A percentile compares a stretch with the other conserved stretches of the same genome.
Evolutionary conservation across 1,140 invertebrate species (phyloP).

Genomic region (Spodoptera frugiperda): DNA sequence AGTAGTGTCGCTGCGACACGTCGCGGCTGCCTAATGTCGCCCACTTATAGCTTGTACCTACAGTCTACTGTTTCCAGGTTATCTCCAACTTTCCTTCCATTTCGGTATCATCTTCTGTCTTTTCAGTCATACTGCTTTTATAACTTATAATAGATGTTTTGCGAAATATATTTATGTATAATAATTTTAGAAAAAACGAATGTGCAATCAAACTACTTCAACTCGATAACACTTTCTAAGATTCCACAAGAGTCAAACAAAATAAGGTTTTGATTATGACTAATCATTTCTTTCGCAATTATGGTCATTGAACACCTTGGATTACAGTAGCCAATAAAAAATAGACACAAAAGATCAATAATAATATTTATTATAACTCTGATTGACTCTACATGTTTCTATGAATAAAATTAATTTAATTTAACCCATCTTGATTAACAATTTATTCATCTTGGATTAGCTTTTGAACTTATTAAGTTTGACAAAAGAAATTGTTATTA

Average conservation of each 20-base stretch:
- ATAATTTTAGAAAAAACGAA: too few species aligned
- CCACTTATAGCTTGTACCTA: too few species aligned
- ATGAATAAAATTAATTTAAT: slow-evolving; percentile 33
- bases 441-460: slow-evolving; percentile 21
- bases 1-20: too few species aligned
- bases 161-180: too few species aligned
- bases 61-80: too few species aligned
- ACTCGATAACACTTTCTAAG: too few species aligned
- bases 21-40: too few species aligned
- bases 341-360: slow-evolving; percentile 1
- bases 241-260: not conserved
- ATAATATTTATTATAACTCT: slow-evolving; percentile 10
- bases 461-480: slow-evolving; percentile 3
- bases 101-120: too few species aligned
- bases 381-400: not conserved
- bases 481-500: not conserved
- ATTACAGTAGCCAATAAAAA: slow-evolving; percentile 18
- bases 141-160: too few species aligned
- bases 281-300: not conserved
- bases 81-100: too few species aligned
- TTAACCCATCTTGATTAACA: not conserved
- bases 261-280: slow-evolving; percentile 6
- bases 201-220: too few species aligned
- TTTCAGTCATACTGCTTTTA: too few species aligned
- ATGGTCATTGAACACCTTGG: not conserved